Evolutionary conservation across 2,888 invertebrate species (phyloP).

Genomic region (Blera fallax): DNA sequence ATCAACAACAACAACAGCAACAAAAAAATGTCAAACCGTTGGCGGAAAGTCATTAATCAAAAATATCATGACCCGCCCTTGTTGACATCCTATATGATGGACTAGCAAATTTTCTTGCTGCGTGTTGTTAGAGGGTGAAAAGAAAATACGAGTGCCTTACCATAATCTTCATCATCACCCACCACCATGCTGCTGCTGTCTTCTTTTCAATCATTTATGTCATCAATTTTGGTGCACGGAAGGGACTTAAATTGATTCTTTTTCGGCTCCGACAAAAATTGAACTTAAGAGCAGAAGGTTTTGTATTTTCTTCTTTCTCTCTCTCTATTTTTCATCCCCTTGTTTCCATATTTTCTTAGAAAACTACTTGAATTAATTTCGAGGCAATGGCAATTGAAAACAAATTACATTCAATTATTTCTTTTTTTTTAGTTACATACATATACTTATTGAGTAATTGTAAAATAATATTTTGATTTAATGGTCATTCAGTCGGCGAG

Average conservation of each 20-base stretch:
- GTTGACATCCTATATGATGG: slow-evolving; percentile 70
- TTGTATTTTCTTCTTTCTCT: neutral
- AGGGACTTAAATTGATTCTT: slow-evolving; percentile 40
- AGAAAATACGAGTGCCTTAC: slow-evolving; percentile 26
- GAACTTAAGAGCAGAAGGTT: neutral
- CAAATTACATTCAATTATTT: slow-evolving; percentile 35
- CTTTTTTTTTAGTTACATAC: slow-evolving; percentile 23
- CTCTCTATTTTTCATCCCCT: neutral
- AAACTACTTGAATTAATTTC: slow-evolving; percentile 36
- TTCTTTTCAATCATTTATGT: slow-evolving; percentile 69
- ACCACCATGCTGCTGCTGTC: slow-evolving; percentile 33
- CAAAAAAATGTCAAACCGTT: slow-evolving; percentile 59
- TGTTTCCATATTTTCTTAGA: neutral
- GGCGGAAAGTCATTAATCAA: slow-evolving; percentile 72
- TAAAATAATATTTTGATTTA: neutral
- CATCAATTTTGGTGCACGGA: slow-evolving; percentile 57
- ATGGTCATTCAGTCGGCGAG: neutral
- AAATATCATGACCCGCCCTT: slow-evolving; percentile 70
- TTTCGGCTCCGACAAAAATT: neutral
- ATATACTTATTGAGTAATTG: neutral
- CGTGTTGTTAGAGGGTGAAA: slow-evolving; percentile 30
- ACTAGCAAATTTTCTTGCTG: slow-evolving; percentile 56
- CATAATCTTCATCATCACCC: slow-evolving; percentile 54
- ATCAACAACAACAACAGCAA: neutral
- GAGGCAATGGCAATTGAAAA: slow-evolving; percentile 7